Percentiles rank a stretch among this genome's conserved stretches.
These are phyloP conservation scores for Laticauda laticaudata DNA, from an alignment of 2,113 vertebrate species.

Conservation along the genomic window DNA sequence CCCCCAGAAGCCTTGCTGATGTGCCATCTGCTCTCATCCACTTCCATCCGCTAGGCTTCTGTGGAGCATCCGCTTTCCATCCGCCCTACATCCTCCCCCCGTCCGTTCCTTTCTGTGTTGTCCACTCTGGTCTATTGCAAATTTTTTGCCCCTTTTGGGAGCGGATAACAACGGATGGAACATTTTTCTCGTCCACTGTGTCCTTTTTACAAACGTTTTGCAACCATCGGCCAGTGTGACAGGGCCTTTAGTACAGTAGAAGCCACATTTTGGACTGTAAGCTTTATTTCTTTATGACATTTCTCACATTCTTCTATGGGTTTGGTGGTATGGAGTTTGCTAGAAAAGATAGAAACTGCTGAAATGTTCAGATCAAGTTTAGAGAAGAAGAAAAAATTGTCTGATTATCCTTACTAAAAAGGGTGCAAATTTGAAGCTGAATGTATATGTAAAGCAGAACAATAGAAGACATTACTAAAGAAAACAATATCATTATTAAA, in stretches of 20 bases:
- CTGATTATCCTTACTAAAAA: neutral
- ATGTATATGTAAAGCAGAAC: neutral
- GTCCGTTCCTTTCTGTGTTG: too few species aligned
- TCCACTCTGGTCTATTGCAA: too few species aligned
- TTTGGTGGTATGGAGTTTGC: neutral
- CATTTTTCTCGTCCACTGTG: too few species aligned
- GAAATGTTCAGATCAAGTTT: neutral
- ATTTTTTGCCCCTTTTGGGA: too few species aligned
- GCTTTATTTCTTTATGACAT: neutral
- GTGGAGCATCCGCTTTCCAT: too few species aligned
- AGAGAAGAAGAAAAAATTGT: neutral
- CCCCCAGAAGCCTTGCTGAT: too few species aligned
- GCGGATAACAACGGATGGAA: too few species aligned
- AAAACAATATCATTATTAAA: neutral
- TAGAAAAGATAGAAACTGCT: neutral
- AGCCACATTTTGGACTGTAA: neutral
- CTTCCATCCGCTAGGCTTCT: too few species aligned
- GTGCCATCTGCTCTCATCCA: too few species aligned
- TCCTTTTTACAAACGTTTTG: too few species aligned
- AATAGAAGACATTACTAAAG: neutral
- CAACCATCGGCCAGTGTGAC: too few species aligned
- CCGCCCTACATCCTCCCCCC: too few species aligned
- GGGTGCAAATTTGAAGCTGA: neutral
- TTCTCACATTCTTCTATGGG: neutral
- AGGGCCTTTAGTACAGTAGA: neutral